Evolutionary conservation across 2,113 vertebrate species (phyloP), one percentile per base, ranked within the genome.

Genomic region (Fukomys damarensis): DNA sequence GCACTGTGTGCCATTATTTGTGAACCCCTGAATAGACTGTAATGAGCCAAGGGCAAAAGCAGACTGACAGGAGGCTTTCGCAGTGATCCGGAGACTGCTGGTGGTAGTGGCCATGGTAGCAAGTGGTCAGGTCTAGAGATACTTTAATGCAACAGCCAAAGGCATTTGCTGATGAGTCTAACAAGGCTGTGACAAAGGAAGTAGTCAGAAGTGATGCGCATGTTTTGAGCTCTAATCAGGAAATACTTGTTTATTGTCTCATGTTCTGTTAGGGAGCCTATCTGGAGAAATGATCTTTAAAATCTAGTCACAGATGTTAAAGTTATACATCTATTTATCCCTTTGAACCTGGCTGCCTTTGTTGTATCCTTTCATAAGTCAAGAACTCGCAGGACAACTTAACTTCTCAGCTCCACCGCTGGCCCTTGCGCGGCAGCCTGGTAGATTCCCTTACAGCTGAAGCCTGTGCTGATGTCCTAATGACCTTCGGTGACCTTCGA

Each of bases 351-450:
- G 2, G 26, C 70, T 30, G 3, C 70, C 32, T 80, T 80, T 86
- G 38, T 90, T 68, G 85, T 77, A 63, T 93, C 85, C 16, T 72
- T 86, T 95, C 61, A 52, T 61, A 95, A 88, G 35, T 17, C 35
- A 63, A 79, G 58, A 76, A 49, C 46, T 59, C 74, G n/a, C 43
- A 59, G 13, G 30, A 16, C 65, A 86, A 83, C 46, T 17, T 89
- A 30, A 70, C 54, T 83, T 79, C 35, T 61, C 24, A 80, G 20
- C 59, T 5, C 24, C 24, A n/a, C 32, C 4, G 1, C 41, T 59
- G 65, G 35, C n/a, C 77, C 35, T 49, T 83, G 35, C 19, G 63
- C 22, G 30, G 43, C 82, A 82, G 41, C 76, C 30, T 38, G 28
- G 17, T 83, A 74, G 43, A 3, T 72, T 52, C 83, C 16, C 4